Conservation (phyloP, 2,113 vertebrate genomes). For the Muntiacus reevesi region DNA sequence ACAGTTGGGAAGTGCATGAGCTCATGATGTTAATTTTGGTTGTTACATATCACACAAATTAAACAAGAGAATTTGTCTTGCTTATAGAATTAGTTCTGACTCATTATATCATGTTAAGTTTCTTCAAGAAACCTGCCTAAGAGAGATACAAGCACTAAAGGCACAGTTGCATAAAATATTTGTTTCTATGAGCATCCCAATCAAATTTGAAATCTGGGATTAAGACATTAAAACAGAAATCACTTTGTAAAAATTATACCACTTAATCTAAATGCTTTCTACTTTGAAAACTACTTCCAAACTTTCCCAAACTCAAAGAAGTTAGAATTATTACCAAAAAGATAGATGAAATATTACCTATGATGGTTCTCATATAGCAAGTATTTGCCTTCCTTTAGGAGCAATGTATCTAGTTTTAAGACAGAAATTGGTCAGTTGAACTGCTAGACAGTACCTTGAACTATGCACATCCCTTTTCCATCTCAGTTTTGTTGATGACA, state of each 20-base stretch:
- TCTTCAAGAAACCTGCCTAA: not conserved
- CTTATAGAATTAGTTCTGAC: conserved; percentile 35
- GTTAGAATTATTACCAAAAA: not conserved
- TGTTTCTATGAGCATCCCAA: not conserved
- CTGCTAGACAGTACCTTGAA: not conserved
- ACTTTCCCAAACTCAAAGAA: not conserved
- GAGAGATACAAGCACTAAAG: not conserved
- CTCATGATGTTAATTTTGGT: not conserved
- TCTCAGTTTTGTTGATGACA: not conserved
- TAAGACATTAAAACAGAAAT: not conserved
- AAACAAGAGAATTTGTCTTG: conserved; percentile 43
- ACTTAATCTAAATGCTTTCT: not conserved
- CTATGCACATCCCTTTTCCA: not conserved
- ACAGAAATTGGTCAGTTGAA: not conserved
- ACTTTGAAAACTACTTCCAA: not conserved
- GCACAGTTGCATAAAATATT: not conserved
- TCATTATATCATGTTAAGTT: conserved; percentile 25
- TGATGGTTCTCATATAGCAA: not conserved
- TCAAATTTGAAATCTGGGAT: not conserved
- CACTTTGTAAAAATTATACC: not conserved
- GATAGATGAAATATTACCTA: not conserved
- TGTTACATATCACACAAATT: not conserved
- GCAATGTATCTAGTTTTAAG: not conserved
- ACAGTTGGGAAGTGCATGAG: not conserved
- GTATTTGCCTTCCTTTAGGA: not conserved